Conservation (phyloP, 2,888 invertebrate genomes). For the Noctua pronuba region DNA sequence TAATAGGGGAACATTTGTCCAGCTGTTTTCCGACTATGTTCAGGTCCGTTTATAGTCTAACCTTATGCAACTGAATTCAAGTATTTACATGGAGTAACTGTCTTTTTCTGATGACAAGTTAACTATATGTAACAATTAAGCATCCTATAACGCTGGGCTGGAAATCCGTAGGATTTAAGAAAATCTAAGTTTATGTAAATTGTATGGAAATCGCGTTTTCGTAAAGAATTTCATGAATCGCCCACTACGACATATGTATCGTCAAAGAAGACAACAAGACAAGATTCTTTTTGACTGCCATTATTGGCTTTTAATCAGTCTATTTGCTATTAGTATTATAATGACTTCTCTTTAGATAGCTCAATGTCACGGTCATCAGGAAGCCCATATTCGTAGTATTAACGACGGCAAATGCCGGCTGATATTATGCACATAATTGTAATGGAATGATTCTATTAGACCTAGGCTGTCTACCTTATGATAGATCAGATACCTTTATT, state of each 20-base stretch:
- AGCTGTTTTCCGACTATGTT: background rate
- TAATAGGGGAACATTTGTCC: background rate
- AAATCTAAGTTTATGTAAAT: background rate
- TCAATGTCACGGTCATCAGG: constrained; percentile 5
- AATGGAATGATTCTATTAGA: background rate
- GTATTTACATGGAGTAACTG: background rate
- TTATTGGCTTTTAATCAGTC: background rate
- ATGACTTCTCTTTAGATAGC: background rate
- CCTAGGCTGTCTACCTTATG: background rate
- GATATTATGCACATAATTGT: background rate
- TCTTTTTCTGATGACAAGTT: too few relatives aligned
- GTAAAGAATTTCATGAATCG: too few relatives aligned
- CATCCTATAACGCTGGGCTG: background rate
- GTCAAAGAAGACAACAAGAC: background rate
- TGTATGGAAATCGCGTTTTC: too few relatives aligned
- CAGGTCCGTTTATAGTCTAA: background rate
- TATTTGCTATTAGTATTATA: background rate
- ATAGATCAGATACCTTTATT: background rate
- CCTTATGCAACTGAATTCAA: background rate
- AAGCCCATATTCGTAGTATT: background rate
- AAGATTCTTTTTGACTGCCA: background rate
- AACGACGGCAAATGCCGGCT: too few relatives aligned
- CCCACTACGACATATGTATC: background rate
- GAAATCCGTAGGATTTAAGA: background rate
- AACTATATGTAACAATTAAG: too few relatives aligned